These are phyloP conservation scores for Scalopus aquaticus DNA, from an alignment of 2,113 vertebrate species.

Conservation along the genomic window DNA sequence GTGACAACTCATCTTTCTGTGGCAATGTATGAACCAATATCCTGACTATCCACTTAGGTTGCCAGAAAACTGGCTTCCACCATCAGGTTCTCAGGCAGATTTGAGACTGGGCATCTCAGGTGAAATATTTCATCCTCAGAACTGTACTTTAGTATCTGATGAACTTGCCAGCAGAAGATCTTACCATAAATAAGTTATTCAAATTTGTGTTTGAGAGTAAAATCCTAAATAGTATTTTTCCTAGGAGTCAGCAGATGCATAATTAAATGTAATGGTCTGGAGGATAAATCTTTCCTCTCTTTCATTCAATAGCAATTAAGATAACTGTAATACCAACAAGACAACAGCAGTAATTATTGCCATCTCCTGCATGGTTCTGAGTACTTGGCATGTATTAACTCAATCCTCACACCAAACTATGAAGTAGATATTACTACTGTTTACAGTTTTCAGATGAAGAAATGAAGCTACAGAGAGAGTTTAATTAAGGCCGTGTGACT, in stretches of 20 bases:
- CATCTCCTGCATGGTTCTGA: neutral
- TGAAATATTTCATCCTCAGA: neutral
- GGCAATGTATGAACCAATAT: neutral
- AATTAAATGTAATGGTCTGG: neutral
- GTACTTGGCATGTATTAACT: neutral
- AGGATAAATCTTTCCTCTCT: neutral
- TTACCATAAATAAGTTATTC: neutral
- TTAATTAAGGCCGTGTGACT: neutral
- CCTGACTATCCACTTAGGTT: neutral
- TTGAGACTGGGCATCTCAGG: neutral
- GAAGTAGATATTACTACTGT: neutral
- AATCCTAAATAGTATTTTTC: constrained; percentile 19
- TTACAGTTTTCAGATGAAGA: neutral
- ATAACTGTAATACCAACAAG: neutral
- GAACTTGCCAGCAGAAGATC: neutral
- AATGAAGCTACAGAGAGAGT: neutral
- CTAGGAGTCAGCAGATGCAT: neutral
- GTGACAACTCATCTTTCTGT: neutral
- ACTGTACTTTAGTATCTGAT: neutral
- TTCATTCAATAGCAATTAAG: neutral
- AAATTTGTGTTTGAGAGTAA: neutral
- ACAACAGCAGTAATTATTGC: neutral
- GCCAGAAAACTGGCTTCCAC: neutral
- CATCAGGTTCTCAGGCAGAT: neutral
- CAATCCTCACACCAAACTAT: neutral